These are phyloP conservation scores for Apis dorsata DNA, from an alignment of 1,140 invertebrate genomes.

Conservation along the genomic window DNA sequence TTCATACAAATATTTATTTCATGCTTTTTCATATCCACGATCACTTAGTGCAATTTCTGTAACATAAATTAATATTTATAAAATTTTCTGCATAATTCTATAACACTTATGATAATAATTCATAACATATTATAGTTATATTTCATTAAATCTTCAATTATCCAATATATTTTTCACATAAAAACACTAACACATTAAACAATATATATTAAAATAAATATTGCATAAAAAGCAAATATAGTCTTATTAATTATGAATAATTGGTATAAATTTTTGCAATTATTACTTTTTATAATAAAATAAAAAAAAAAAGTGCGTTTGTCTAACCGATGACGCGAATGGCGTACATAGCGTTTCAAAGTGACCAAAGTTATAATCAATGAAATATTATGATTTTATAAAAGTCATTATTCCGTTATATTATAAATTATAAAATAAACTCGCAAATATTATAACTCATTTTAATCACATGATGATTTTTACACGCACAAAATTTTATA, in stretches of 20 bases:
- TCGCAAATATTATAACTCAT: neutral
- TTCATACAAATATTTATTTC: constrained; percentile 32
- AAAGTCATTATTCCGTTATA: neutral
- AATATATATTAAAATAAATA: neutral
- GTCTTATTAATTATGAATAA: too few relatives aligned
- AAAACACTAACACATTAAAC: neutral
- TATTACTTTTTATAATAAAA: neutral
- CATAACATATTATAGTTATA: neutral
- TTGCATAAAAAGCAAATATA: neutral
- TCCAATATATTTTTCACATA: neutral
- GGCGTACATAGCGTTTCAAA: neutral
- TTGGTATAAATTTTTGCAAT: neutral
- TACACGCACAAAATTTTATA: constrained; percentile 6
- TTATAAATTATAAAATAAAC: neutral
- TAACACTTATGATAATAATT: neutral
- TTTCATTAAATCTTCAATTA: neutral
- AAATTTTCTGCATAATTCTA: neutral
- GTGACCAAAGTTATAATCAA: neutral
- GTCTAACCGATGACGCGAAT: neutral
- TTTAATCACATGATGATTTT: constrained; percentile 19
- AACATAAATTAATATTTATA: constrained; percentile 26
- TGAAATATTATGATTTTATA: neutral
- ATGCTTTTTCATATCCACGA: constrained; percentile 57
- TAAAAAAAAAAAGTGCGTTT: too few relatives aligned
- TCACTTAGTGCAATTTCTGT: constrained; percentile 12